Base-by-base conservation (phyloP, 1,140 invertebrate species). In the Heliothis virescens region DNA sequence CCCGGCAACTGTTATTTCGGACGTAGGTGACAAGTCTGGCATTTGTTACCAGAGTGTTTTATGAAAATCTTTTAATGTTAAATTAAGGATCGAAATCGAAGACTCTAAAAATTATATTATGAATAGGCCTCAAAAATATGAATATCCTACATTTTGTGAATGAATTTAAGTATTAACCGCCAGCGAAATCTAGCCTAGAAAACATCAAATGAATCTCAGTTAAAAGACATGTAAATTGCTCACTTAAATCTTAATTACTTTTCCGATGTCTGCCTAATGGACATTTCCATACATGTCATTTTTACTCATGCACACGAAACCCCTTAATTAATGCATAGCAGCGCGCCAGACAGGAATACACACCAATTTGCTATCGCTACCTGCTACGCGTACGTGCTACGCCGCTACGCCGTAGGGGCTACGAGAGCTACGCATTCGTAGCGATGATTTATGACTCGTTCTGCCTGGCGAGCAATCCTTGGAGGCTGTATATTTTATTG, bases 401-500 rank as follows among this genome's bases (percentile, higher is more conserved):
- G 48, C 16, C 21, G 41, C 67, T 71, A 71, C 67, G 48, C 48
- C 67, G 67, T 71, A 71, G 21, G 41, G 11, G 67, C 67, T 52
- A 53, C 67, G 67, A 71, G 67, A 1, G 48, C 67, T 53, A 71
- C 67, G 48, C 48, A 53, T 71, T 71, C 21, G 67, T 71, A 71
- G 67, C 67, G 18, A 71, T 71, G 48, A 71, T 71, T 71, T 71
- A 71, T 71, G 67, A 71, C 21, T 50, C 48, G n/a, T 21, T 67
- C 15, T 67, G 47, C 47, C 41, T 69, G 16, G n/a, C 48, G 47
- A 71, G 62, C 12, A 41, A 71, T 71, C 48, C 67, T 71, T 53
- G 21, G 67, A 71, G 67, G 48, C 67, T 71, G 48, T 71, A 53
- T 71, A 71, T 71, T 71, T 71, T 71, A 71, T 71, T 71, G 67